These are phyloP conservation scores for Cichladusa arquata DNA, from an alignment of 2,113 vertebrate species.

Conservation along the genomic window DNA sequence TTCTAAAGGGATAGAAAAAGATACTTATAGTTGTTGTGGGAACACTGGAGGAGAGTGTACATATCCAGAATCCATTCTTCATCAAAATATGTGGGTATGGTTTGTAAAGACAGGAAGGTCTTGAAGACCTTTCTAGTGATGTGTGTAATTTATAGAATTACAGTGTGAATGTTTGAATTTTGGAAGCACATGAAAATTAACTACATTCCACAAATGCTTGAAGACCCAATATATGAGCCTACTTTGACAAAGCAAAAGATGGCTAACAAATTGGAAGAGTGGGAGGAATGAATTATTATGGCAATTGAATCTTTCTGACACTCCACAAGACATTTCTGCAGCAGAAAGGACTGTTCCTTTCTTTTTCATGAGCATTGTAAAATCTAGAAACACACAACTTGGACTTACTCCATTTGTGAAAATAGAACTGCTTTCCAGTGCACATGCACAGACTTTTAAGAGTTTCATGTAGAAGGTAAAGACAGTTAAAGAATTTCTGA, in stretches of 20 bases:
- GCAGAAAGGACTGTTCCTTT: background rate
- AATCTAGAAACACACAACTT: background rate
- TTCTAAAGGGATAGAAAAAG: background rate
- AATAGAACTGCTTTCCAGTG: background rate
- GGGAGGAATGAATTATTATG: background rate
- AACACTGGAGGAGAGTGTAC: background rate
- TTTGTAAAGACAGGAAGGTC: background rate
- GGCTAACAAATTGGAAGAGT: background rate
- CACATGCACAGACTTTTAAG: background rate
- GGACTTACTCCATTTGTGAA: background rate
- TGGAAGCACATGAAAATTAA: background rate
- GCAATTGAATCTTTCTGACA: background rate
- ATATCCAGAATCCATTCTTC: background rate
- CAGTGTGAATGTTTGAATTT: background rate
- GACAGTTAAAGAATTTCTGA: background rate
- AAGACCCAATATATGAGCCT: background rate
- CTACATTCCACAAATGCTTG: background rate
- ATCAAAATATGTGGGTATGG: background rate
- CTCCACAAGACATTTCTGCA: background rate
- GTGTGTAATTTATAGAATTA: background rate
- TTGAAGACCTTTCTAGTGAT: background rate
- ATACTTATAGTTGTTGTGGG: background rate
- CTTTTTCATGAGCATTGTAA: background rate
- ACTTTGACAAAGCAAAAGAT: background rate
- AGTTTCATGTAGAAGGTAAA: rapidly evolving